Conservation (phyloP, 2,797 vertebrate species). For the Mormyrus proboscirostris region DNA sequence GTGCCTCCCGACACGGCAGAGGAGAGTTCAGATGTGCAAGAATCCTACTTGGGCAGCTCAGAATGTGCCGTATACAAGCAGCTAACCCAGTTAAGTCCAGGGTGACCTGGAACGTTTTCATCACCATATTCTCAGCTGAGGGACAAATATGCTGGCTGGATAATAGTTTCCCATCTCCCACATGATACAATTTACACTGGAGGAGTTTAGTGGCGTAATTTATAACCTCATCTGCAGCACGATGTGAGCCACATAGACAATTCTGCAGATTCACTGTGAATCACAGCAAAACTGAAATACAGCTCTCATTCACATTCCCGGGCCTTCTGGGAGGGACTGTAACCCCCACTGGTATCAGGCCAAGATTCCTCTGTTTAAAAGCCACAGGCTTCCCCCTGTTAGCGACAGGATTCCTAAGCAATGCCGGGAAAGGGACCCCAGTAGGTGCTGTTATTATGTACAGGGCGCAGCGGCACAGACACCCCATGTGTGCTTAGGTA, state of each 20-base stretch:
- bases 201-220: not conserved
- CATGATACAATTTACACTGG: not conserved
- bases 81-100: not conserved
- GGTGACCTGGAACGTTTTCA: not conserved
- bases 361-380: constrained; percentile 18
- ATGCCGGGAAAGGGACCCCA: not conserved
- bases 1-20: not conserved
- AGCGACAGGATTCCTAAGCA: not conserved
- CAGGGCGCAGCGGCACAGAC: not conserved
- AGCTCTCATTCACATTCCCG: not conserved
- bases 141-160: not conserved
- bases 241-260: not conserved
- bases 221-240: not conserved
- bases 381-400: not conserved
- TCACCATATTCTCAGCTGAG: not conserved
- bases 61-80: not conserved
- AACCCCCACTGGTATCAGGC: constrained; percentile 4
- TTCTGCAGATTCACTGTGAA: not conserved
- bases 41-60: not conserved
- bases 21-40: not conserved
- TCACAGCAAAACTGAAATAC: not conserved
- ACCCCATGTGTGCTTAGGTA: not conserved
- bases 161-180: not conserved
- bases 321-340: not conserved
- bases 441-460: not conserved